phyloP scores from a whole-genome alignment of 2,113 vertebrate genomes.

The Tyto alba region DNA sequence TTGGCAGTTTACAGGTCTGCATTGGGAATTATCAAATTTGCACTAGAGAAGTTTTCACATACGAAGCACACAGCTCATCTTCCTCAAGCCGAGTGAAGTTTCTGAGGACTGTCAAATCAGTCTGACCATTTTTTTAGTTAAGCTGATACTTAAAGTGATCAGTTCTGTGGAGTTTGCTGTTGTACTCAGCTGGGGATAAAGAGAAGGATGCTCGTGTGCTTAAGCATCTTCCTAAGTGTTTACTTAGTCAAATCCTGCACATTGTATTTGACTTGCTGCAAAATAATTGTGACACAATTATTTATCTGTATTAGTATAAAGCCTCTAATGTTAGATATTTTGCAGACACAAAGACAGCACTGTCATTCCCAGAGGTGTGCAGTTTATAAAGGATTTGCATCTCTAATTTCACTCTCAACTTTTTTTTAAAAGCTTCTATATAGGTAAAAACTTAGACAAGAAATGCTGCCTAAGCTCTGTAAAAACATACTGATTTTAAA shows the following conservation, averaged over 20 bases:
- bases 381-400: background rate
- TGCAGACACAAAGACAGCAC: background rate
- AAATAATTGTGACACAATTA: background rate
- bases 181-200: background rate
- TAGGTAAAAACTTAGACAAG: background rate
- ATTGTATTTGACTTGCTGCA: background rate
- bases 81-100: accelerated
- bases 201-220: background rate
- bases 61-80: accelerated
- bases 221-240: background rate
- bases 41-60: background rate
- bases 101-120: background rate
- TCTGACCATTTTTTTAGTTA: background rate
- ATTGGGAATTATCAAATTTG: background rate
- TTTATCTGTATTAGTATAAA: background rate
- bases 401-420: background rate
- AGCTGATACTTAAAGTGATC: background rate
- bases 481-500: accelerated
- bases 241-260: background rate
- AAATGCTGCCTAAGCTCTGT: background rate
- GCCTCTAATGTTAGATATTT: background rate
- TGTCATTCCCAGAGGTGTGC: background rate
- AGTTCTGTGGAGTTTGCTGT: background rate
- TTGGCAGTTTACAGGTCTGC: background rate
- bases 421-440: background rate